These are phyloP conservation scores for Cecropterus lyciades DNA, from an alignment of 1,140 invertebrate genomes.

Conservation along the genomic window DNA sequence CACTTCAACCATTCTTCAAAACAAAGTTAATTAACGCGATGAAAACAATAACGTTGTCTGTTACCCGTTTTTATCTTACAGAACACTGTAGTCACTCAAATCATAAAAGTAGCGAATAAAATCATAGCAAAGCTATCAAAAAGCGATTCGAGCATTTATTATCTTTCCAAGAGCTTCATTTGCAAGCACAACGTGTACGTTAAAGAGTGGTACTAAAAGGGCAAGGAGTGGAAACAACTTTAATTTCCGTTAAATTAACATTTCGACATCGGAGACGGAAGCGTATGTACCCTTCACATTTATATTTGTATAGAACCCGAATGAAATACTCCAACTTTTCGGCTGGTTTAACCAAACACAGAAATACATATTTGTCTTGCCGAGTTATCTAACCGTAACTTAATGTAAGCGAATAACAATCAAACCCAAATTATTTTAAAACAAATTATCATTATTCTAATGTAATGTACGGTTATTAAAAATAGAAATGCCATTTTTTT, in stretches of 20 bases:
- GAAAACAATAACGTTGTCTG: too few species aligned
- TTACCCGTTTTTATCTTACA: too few species aligned
- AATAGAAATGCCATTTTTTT: too few species aligned
- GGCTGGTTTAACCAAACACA: constrained; percentile 20
- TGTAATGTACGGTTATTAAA: too few species aligned
- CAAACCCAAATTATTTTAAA: too few species aligned
- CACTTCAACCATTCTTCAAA: too few species aligned
- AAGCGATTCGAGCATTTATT: constrained; percentile 40
- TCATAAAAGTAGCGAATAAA: constrained; percentile 18
- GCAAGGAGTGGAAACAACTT: constrained; percentile 73
- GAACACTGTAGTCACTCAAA: neutral
- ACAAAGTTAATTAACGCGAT: too few species aligned
- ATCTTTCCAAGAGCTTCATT: constrained; percentile 43
- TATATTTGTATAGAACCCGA: constrained; percentile 47
- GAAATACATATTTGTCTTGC: neutral
- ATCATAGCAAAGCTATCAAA: constrained; percentile 26
- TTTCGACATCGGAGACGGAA: constrained; percentile 69
- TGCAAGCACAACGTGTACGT: constrained; percentile 45
- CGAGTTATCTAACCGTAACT: neutral
- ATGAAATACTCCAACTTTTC: constrained; percentile 40
- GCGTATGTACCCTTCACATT: constrained; percentile 62
- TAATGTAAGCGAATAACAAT: too few species aligned
- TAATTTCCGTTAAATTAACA: constrained; percentile 78
- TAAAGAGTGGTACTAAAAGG: constrained; percentile 60
- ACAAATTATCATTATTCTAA: too few species aligned